phyloP scores from a whole-genome alignment of 2,888 invertebrate species.

The Ectobius pallidus region DNA sequence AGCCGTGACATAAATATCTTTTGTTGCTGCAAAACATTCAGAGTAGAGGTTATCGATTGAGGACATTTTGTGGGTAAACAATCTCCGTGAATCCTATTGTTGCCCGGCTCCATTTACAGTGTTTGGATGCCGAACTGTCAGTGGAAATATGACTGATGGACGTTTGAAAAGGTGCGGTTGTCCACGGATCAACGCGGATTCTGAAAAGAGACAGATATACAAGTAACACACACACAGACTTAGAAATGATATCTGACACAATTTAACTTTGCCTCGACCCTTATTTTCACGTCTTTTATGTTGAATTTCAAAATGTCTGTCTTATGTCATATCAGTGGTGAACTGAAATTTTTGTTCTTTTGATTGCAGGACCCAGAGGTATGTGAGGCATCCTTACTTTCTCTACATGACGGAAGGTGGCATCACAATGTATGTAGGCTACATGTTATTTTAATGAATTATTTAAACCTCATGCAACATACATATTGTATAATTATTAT shows the following conservation, averaged over 20 bases:
- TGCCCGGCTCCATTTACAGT: not conserved
- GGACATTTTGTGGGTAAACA: not conserved
- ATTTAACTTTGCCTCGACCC: not conserved
- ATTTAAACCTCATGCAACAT: no score
- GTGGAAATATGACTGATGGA: slow-evolving; percentile 34
- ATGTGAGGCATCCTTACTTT: no score
- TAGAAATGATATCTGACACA: not conserved
- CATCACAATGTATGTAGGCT: no score
- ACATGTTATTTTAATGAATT: no score
- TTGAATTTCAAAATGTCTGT: no score
- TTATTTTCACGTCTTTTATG: not conserved
- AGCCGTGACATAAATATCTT: no score
- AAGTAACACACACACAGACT: not conserved
- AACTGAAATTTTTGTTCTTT: no score
- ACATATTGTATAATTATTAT: no score
- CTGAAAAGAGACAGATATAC: slow-evolving; percentile 9
- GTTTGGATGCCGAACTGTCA: not conserved
- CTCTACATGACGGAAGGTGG: no score
- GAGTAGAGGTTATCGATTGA: no score
- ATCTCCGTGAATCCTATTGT: not conserved
- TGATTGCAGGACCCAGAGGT: no score
- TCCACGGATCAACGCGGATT: slow-evolving; percentile 34
- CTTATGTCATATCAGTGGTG: not conserved
- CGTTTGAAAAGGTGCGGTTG: slow-evolving; percentile 31
- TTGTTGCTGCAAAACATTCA: no score